A percentile compares a stretch with the other conserved stretches of the same genome.
Evolutionary conservation across 2,888 invertebrate species (phyloP).

Genomic region (Dasypogon diadema): DNA sequence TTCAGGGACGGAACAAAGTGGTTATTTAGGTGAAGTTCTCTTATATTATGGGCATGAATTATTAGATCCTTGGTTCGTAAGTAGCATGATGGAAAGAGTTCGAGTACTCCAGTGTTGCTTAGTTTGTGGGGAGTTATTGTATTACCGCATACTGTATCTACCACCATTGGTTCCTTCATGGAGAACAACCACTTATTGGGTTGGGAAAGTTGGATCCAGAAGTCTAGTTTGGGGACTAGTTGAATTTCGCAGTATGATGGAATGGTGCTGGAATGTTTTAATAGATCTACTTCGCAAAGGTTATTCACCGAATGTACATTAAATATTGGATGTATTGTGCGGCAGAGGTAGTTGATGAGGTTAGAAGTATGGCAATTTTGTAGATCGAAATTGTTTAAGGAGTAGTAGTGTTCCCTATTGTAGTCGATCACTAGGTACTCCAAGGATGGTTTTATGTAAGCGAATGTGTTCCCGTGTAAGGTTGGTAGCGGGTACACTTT

Average conservation of each 20-base stretch:
- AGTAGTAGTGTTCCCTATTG: not conserved
- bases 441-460: not conserved
- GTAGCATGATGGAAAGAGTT: not conserved
- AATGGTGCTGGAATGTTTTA: not conserved
- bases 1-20: not conserved
- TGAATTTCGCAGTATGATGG: not conserved
- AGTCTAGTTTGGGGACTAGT: not conserved
- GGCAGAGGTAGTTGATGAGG: not conserved
- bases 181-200: not conserved
- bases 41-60: not conserved
- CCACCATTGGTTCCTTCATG: not conserved
- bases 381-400: not conserved
- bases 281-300: not conserved
- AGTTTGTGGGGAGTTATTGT: not conserved
- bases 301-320: not conserved
- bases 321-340: not conserved
- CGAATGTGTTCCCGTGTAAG: not conserved
- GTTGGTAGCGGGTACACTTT: not conserved
- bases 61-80: not conserved
- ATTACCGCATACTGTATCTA: not conserved
- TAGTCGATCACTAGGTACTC: not conserved
- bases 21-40: not conserved
- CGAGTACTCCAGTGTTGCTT: not conserved
- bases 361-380: not conserved
- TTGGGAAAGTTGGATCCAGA: conserved; percentile 5